Evolutionary conservation across 2,888 invertebrate genomes (phyloP).

Genomic region (Cylloceria caligata): DNA sequence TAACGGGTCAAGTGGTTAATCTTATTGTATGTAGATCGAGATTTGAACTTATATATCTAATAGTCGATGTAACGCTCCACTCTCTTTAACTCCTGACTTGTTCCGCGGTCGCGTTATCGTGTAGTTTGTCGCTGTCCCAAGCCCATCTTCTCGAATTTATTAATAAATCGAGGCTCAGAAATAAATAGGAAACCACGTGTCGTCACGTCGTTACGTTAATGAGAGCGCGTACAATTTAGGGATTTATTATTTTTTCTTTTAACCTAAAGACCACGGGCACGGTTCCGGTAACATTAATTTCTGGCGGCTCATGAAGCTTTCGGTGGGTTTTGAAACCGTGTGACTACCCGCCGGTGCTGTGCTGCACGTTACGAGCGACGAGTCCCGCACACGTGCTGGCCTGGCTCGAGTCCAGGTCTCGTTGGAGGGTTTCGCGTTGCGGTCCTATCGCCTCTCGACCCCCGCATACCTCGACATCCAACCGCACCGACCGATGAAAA

Average conservation of each 20-base stretch:
- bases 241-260: slow-evolving; percentile 14
- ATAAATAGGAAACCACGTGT: slow-evolving; percentile 22
- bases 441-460: slow-evolving; percentile 25
- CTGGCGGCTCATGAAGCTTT: slow-evolving; percentile 60
- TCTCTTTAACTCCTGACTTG: no score
- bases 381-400: slow-evolving; percentile 47
- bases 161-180: slow-evolving; percentile 20
- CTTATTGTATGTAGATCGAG: no score
- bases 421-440: slow-evolving; percentile 50
- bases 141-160: neutral
- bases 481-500: slow-evolving; percentile 55
- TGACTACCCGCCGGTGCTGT: slow-evolving; percentile 10
- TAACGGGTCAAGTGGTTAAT: no score
- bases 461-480: slow-evolving; percentile 20
- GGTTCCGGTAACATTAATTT: slow-evolving; percentile 65
- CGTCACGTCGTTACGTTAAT: slow-evolving; percentile 47
- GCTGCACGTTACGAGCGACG: slow-evolving; percentile 55
- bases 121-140: neutral
- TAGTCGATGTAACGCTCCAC: no score
- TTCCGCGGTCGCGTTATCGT: no score
- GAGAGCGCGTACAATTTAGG: slow-evolving; percentile 11
- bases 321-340: slow-evolving; percentile 53
- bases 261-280: slow-evolving; percentile 4
- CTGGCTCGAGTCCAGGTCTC: slow-evolving; percentile 61
- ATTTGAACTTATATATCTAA: no score